A percentile compares a stretch with the other conserved stretches of the same genome.
These are phyloP conservation scores for Eulacestoma nigropectus DNA, from an alignment of 2,113 vertebrate species.

Conservation along the genomic window DNA sequence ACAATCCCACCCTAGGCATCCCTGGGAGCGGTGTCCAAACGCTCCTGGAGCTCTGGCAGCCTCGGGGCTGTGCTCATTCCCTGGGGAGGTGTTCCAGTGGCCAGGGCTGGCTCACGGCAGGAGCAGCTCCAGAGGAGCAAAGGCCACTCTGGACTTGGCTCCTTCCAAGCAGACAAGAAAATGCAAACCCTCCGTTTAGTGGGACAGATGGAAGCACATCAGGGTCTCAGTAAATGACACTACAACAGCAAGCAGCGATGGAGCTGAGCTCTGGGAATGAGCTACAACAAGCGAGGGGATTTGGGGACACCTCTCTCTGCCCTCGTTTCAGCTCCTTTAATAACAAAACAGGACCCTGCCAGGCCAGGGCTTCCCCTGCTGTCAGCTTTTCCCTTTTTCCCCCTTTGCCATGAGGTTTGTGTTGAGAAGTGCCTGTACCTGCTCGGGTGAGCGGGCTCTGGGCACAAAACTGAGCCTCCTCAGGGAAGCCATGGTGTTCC, in stretches of 20 bases:
- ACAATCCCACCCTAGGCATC: not conserved
- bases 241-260: not conserved
- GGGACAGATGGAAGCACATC: not conserved
- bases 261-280: not conserved
- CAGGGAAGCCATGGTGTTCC: not conserved
- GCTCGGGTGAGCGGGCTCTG: not conserved
- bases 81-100: not conserved
- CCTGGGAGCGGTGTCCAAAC: rapidly evolving
- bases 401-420: not conserved
- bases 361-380: not conserved
- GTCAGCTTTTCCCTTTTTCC: not conserved
- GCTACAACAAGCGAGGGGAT: not conserved
- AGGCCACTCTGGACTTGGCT: not conserved
- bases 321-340: not conserved
- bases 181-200: not conserved
- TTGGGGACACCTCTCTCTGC: not conserved
- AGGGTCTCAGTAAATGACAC: not conserved
- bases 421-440: not conserved
- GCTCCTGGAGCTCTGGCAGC: not conserved
- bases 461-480: not conserved
- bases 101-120: not conserved
- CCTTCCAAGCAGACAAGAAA: not conserved
- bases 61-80: not conserved
- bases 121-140: not conserved
- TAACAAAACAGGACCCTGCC: not conserved